These are phyloP conservation scores for Polypterus senegalus DNA, from an alignment of 2,113 vertebrate species.

Conservation along the genomic window DNA sequence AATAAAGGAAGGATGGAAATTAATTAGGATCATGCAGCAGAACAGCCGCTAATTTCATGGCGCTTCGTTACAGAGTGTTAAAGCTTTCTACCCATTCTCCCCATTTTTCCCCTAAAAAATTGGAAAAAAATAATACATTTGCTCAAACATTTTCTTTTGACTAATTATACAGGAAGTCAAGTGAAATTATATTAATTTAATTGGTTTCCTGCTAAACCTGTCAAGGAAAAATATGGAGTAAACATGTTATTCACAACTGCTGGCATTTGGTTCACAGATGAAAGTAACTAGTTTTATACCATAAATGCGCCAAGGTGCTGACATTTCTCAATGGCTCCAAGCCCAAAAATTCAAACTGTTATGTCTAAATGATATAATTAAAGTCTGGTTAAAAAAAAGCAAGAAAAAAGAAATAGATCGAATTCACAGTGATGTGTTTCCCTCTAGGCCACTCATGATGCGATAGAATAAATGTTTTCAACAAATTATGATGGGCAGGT, in stretches of 20 bases:
- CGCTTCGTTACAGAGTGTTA: too few species aligned
- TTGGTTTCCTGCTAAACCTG: neutral
- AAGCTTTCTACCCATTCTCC: too few species aligned
- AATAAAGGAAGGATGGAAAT: too few species aligned
- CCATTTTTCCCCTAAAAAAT: too few species aligned
- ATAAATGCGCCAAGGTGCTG: conserved; percentile 1
- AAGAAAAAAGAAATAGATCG: neutral
- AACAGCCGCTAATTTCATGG: too few species aligned
- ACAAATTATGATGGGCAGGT: too few species aligned
- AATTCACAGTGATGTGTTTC: too few species aligned
- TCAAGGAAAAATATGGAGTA: neutral
- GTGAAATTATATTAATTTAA: conserved; percentile 6
- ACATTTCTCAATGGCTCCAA: neutral
- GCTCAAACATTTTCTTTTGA: neutral
- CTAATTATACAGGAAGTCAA: conserved; percentile 6
- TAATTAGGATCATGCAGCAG: too few species aligned
- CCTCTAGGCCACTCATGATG: too few species aligned
- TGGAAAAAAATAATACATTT: neutral
- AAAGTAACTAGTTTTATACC: neutral
- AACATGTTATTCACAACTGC: neutral
- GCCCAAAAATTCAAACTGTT: neutral
- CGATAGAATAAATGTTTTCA: too few species aligned
- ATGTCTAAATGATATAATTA: conserved; percentile 1
- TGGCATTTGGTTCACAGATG: neutral
- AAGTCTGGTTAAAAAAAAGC: neutral